Evolutionary conservation across 2,888 invertebrate species (phyloP).

Genomic region (Andricus curvator): DNA sequence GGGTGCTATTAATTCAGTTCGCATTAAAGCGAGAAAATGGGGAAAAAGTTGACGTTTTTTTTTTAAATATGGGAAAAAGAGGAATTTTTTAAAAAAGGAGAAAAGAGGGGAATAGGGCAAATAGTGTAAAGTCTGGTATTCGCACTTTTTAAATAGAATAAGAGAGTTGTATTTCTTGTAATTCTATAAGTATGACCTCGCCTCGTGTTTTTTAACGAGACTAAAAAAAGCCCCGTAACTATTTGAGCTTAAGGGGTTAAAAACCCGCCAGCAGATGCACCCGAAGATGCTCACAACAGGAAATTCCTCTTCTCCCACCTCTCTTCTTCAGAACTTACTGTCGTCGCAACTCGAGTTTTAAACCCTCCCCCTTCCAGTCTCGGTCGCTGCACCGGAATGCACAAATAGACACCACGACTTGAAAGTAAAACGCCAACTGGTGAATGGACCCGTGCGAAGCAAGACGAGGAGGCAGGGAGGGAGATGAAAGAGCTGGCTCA

Average conservation of each 20-base stretch:
- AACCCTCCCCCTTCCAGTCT: constrained; percentile 37
- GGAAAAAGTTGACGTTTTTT: no score
- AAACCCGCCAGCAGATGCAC: constrained; percentile 71
- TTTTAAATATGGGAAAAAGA: no score
- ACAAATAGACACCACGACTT: constrained; percentile 64
- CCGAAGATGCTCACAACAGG: constrained; percentile 76
- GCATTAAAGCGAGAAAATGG: no score
- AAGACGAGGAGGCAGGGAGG: constrained; percentile 46
- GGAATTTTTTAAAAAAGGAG: no score
- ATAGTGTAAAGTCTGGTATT: no score
- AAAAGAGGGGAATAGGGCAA: no score
- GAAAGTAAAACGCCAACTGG: constrained; percentile 62
- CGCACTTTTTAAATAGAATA: no score
- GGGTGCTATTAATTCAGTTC: no score
- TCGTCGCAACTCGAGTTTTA: constrained; percentile 29
- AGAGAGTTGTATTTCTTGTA: not conserved
- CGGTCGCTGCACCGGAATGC: constrained; percentile 64
- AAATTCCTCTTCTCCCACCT: constrained; percentile 69
- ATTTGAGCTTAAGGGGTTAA: constrained; percentile 56
- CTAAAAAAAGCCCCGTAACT: constrained; percentile 31
- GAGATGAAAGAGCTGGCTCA: constrained; percentile 34
- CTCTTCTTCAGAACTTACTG: constrained; percentile 41
- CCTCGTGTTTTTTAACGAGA: not conserved
- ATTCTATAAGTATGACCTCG: not conserved
- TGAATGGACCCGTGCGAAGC: constrained; percentile 69